These are phyloP conservation scores for Siphonodentalium dalli DNA, from an alignment of 2,888 invertebrate species.

Conservation along the genomic window DNA sequence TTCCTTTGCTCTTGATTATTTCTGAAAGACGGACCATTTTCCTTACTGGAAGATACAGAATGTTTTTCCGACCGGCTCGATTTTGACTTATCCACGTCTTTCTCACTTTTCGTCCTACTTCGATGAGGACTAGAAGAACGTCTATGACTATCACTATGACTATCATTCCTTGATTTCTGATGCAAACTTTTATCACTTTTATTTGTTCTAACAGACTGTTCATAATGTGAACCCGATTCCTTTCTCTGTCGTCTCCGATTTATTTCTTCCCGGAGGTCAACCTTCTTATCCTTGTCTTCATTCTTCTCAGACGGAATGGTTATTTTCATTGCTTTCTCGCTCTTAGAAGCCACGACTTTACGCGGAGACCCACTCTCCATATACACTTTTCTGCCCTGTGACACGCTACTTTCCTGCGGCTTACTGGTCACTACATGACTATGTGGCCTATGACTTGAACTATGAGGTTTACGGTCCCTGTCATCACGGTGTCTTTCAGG, in stretches of 20 bases:
- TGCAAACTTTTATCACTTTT: conserved; percentile 17
- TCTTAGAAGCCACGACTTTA: no score
- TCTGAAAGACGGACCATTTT: no score
- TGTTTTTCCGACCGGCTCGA: no score
- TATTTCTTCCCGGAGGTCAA: neutral
- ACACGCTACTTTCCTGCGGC: no score
- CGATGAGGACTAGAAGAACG: neutral
- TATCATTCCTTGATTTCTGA: conserved; percentile 10
- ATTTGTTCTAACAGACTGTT: conserved; percentile 27
- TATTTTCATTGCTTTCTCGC: neutral
- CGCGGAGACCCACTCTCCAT: no score
- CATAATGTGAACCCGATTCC: conserved; percentile 6
- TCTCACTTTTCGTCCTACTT: conserved; percentile 1
- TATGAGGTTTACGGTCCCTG: no score
- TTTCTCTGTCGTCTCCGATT: conserved; percentile 7
- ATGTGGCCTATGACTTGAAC: no score
- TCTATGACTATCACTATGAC: neutral
- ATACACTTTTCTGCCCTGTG: no score
- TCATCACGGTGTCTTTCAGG: no score
- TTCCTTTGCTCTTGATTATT: neutral
- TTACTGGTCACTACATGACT: no score
- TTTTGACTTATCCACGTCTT: no score
- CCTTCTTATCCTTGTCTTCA: neutral
- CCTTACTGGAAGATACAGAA: no score
- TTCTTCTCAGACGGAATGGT: neutral